phyloP scores from a whole-genome alignment of 2,113 vertebrate genomes.

The Corythoichthys intestinalis region DNA sequence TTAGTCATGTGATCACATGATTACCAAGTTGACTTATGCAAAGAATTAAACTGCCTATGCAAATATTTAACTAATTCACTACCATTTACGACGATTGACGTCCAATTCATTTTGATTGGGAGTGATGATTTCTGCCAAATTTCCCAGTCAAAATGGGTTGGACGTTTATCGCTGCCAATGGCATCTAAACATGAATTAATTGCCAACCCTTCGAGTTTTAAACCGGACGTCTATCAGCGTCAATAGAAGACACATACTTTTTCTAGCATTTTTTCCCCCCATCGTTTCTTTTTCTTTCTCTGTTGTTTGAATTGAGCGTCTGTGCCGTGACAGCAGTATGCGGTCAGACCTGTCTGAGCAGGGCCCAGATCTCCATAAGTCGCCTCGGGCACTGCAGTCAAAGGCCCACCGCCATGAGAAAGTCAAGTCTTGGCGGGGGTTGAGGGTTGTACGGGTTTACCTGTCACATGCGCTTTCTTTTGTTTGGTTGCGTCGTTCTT shows the following conservation, averaged over 20 bases:
- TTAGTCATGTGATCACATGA: conserved; percentile 12
- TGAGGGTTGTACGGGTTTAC: neutral
- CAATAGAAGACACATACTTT: too few relatives aligned
- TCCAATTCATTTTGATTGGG: too few relatives aligned
- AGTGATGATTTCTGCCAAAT: too few relatives aligned
- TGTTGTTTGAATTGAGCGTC: conserved; percentile 16
- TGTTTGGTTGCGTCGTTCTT: neutral
- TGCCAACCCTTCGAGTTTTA: too few relatives aligned
- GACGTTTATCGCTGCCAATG: too few relatives aligned
- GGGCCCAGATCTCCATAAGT: conserved; percentile 36
- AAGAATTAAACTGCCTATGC: neutral
- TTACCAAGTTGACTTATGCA: neutral
- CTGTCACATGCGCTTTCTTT: neutral
- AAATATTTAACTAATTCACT: too few relatives aligned
- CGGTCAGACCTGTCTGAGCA: conserved; percentile 63
- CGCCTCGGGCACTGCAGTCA: conserved; percentile 28
- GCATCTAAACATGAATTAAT: too few relatives aligned
- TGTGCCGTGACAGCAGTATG: conserved; percentile 52
- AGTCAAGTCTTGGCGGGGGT: conserved; percentile 9
- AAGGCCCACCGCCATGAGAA: conserved; percentile 40
- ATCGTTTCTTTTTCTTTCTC: conserved; percentile 18
- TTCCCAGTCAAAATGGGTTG: too few relatives aligned
- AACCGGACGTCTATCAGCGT: too few relatives aligned
- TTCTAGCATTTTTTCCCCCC: neutral
- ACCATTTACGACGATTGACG: too few relatives aligned